Percentiles rank a stretch among this genome's conserved stretches.
Conservation (phyloP, 2,113 vertebrate species). For the Rhabdomys dilectus region DNA sequence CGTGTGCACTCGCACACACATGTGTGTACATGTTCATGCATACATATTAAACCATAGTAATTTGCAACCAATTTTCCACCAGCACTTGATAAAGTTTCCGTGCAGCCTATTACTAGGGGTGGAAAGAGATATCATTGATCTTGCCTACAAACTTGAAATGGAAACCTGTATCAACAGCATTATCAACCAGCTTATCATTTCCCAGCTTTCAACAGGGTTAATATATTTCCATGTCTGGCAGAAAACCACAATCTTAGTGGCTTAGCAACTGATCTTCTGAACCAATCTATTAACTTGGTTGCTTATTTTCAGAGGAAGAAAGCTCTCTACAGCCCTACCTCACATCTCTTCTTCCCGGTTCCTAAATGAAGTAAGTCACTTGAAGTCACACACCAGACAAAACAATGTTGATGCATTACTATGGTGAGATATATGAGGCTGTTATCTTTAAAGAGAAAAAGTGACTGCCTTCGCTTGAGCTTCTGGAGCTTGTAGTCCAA, state of each 20-base stretch:
- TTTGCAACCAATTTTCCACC: not conserved
- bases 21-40: not conserved
- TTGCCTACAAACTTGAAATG: not conserved
- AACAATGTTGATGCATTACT: not conserved
- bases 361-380: not conserved
- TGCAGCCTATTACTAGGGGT: not conserved
- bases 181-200: not conserved
- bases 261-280: not conserved
- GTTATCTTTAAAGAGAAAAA: not conserved
- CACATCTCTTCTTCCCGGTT: not conserved
- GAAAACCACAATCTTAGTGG: not conserved
- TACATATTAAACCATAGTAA: not conserved
- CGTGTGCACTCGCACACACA: no score
- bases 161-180: not conserved
- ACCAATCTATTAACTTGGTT: not conserved
- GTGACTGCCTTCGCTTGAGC: not conserved
- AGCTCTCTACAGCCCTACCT: not conserved
- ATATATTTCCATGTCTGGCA: not conserved
- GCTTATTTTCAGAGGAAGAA: not conserved
- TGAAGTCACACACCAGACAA: not conserved
- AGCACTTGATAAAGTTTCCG: not conserved
- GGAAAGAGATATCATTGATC: not conserved
- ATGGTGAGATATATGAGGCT: no score
- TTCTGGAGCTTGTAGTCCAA: not conserved
- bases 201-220: not conserved